Evolutionary conservation across 2,797 vertebrate genomes (phyloP).

Genomic region (Ataeniobius toweri): DNA sequence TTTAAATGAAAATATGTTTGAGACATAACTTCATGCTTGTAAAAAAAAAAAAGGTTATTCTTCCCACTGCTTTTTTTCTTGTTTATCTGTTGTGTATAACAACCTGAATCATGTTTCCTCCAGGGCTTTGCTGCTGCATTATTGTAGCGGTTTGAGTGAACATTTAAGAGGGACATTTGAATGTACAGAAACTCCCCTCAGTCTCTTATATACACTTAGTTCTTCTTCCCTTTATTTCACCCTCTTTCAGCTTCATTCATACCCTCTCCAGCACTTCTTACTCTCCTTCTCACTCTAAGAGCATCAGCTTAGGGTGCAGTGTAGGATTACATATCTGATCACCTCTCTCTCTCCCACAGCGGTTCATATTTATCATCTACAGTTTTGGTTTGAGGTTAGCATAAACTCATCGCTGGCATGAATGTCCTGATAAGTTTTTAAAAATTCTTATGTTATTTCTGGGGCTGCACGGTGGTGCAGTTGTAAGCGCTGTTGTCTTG

Average conservation of each 20-base stretch:
- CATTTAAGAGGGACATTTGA: constrained; percentile 15
- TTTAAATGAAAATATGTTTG: background rate
- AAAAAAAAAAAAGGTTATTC: background rate
- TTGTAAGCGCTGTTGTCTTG: too few species aligned
- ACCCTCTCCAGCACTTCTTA: background rate
- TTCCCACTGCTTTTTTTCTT: constrained; percentile 2
- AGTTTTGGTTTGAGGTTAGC: background rate
- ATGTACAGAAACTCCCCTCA: constrained; percentile 18
- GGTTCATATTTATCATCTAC: background rate
- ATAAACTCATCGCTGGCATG: too few species aligned
- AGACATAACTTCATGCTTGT: background rate
- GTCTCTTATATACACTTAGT: constrained; percentile 21
- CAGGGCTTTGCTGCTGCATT: constrained; percentile 17
- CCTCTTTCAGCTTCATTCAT: constrained; percentile 2
- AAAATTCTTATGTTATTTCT: too few species aligned
- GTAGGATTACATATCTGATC: background rate
- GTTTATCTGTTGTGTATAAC: background rate
- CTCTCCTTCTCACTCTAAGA: background rate
- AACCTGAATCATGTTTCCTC: constrained; percentile 18
- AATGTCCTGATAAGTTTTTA: too few species aligned
- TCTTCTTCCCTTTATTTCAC: constrained; percentile 8
- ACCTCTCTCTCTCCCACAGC: background rate
- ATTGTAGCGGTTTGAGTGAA: constrained; percentile 31
- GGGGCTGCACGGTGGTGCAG: too few species aligned
- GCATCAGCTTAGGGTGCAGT: background rate